Evolutionary conservation across 2,797 vertebrate species (phyloP).

Genomic region (Ataeniobius toweri): DNA sequence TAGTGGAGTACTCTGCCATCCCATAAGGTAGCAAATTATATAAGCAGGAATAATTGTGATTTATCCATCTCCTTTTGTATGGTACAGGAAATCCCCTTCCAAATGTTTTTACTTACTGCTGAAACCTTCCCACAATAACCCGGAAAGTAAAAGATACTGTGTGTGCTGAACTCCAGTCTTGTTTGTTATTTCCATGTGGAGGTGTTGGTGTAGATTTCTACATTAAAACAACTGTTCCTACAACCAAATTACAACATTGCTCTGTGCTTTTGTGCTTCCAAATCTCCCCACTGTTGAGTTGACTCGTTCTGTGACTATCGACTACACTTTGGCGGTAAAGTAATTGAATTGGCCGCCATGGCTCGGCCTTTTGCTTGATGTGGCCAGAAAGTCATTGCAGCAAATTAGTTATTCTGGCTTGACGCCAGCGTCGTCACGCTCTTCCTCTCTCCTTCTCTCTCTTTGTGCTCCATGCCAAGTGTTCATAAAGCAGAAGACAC

Average conservation of each 20-base stretch:
- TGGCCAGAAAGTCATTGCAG: constrained; percentile 76
- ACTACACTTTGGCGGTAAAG: constrained; percentile 37
- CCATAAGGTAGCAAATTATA: background rate
- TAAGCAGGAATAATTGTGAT: constrained; percentile 7
- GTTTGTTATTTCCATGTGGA: constrained; percentile 49
- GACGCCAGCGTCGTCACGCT: constrained; percentile 48
- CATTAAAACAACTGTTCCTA: constrained; percentile 33
- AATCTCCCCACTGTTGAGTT: constrained; percentile 30
- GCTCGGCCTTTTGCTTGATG: constrained; percentile 62
- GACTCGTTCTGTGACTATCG: constrained; percentile 42
- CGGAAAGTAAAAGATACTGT: constrained; percentile 1
- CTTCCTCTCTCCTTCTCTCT: constrained; percentile 34
- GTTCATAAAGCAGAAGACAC: constrained; percentile 52
- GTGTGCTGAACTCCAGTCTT: background rate
- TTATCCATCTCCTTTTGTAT: constrained; percentile 10
- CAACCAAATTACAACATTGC: constrained; percentile 25
- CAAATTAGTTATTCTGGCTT: constrained; percentile 76
- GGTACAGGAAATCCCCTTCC: background rate
- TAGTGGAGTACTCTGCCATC: constrained; percentile 40
- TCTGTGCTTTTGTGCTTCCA: constrained; percentile 43
- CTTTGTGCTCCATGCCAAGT: constrained; percentile 50
- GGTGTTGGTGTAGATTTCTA: constrained; percentile 19
- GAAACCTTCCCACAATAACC: constrained; percentile 16
- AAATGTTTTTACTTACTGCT: constrained; percentile 1
- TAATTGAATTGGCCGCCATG: constrained; percentile 70